A percentile compares a stretch with the other conserved stretches of the same genome.
These are phyloP conservation scores for Drosophila virilis DNA, from an alignment of 1,140 invertebrate genomes.

Conservation along the genomic window DNA sequence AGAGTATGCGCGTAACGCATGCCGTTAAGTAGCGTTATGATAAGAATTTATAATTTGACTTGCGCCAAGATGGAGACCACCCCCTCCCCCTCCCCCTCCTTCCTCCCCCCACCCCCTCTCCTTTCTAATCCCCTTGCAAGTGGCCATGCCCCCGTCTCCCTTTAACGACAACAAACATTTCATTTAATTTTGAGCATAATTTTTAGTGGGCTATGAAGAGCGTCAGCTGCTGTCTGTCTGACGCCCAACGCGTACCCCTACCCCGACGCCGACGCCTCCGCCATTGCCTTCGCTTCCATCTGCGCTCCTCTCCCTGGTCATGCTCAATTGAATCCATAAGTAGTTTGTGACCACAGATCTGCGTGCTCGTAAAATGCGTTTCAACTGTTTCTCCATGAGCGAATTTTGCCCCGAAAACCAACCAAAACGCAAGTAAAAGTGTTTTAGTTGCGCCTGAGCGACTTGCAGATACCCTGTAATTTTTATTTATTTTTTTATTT, in stretches of 20 bases:
- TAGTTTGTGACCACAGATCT: constrained; percentile 82
- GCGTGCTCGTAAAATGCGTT: constrained; percentile 79
- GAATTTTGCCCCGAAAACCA: constrained; percentile 62
- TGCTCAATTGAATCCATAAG: constrained; percentile 83
- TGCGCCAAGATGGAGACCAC: constrained; percentile 27
- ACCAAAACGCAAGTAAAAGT: constrained; percentile 6
- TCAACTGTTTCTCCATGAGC: constrained; percentile 78
- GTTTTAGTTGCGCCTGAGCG: background rate
- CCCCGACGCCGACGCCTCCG: background rate
- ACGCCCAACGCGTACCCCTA: constrained; percentile 1
- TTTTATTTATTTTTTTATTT: no score
- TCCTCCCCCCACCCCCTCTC: background rate
- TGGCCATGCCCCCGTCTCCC: background rate
- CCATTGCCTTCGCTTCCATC: background rate
- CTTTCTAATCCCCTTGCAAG: background rate
- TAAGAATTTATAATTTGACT: constrained; percentile 80
- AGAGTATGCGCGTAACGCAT: constrained; percentile 44
- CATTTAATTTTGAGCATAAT: constrained; percentile 80
- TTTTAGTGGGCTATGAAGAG: constrained; percentile 62
- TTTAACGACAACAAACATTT: constrained; percentile 46
- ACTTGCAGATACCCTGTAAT: constrained; percentile 4
- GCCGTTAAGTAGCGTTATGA: constrained; percentile 78
- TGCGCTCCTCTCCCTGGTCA: constrained; percentile 44
- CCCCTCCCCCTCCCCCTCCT: no score
- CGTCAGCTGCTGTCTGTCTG: constrained; percentile 73